phyloP scores from a whole-genome alignment of 2,113 vertebrate species.

The Petrocephalus microphthalmus region DNA sequence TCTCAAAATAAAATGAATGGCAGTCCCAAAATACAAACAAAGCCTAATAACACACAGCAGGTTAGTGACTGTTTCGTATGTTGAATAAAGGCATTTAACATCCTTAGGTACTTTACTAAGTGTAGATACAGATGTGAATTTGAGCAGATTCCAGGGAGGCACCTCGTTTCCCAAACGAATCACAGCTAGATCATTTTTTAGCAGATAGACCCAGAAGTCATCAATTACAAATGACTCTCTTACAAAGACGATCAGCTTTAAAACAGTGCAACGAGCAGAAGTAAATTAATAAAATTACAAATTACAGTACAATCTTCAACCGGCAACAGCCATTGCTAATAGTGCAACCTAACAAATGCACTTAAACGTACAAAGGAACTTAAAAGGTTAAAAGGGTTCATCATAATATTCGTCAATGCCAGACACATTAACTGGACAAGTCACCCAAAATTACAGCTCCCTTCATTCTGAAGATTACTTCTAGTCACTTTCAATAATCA shows the following conservation, averaged over 20 bases:
- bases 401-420: not conserved
- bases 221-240: constrained; percentile 45
- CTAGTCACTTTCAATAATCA: not conserved
- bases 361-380: not conserved
- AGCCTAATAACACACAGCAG: constrained; percentile 13
- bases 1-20: not conserved
- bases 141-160: constrained; percentile 64
- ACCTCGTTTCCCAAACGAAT: constrained; percentile 74
- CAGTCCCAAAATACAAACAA: not conserved
- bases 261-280: not conserved
- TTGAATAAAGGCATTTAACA: constrained; percentile 50
- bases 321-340: not conserved
- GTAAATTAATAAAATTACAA: not conserved
- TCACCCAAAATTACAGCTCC: not conserved
- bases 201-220: constrained; percentile 59
- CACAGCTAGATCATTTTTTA: constrained; percentile 78
- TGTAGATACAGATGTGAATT: constrained; percentile 62
- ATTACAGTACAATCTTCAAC: not conserved
- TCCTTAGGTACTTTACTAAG: constrained; percentile 57
- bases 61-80: constrained; percentile 42
- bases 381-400: not conserved
- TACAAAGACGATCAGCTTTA: constrained; percentile 27
- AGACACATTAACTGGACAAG: not conserved
- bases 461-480: not conserved
- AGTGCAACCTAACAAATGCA: not conserved